Conservation (phyloP, 1,140 invertebrate species). For the Meloidogyne exigua region DNA sequence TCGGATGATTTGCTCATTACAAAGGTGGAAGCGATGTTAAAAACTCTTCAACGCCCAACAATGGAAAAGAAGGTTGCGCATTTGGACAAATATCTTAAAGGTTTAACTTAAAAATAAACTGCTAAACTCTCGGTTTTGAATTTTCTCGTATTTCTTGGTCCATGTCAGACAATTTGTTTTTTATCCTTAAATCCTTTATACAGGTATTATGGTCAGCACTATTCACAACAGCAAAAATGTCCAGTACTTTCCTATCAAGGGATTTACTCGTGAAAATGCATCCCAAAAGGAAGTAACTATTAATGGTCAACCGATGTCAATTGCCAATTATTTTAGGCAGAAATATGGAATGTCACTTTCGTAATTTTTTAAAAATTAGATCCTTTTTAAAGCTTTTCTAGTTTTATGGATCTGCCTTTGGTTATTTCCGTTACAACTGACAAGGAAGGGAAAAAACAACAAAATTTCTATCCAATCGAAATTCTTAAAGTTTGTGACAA, state of each 20-base stretch:
- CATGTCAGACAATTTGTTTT: no score
- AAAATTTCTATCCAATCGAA: conserved; percentile 24
- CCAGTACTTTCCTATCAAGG: conserved; percentile 13
- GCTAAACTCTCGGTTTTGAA: not conserved
- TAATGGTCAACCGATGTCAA: not conserved
- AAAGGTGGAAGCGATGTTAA: conserved; percentile 6
- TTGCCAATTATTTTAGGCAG: conserved; percentile 7
- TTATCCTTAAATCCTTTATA: not conserved
- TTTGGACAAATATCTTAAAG: conserved; percentile 12
- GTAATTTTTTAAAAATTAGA: not conserved
- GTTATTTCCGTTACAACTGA: conserved; percentile 3
- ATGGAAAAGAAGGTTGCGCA: not conserved
- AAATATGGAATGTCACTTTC: not conserved
- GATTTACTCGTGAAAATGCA: not conserved
- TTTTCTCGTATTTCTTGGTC: no score
- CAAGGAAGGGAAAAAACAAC: conserved; percentile 9
- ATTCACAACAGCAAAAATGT: conserved; percentile 12
- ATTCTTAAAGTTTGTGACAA: conserved; percentile 17
- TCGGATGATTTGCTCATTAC: conserved; percentile 11
- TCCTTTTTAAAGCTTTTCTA: not conserved
- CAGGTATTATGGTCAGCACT: conserved; percentile 12
- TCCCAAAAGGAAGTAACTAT: conserved; percentile 7
- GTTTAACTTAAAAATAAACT: not conserved
- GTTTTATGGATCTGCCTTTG: conserved; percentile 18
- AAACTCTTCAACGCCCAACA: not conserved